Base-by-base conservation (phyloP, 2,113 vertebrate genomes). In the Formicarius rufipectus region DNA sequence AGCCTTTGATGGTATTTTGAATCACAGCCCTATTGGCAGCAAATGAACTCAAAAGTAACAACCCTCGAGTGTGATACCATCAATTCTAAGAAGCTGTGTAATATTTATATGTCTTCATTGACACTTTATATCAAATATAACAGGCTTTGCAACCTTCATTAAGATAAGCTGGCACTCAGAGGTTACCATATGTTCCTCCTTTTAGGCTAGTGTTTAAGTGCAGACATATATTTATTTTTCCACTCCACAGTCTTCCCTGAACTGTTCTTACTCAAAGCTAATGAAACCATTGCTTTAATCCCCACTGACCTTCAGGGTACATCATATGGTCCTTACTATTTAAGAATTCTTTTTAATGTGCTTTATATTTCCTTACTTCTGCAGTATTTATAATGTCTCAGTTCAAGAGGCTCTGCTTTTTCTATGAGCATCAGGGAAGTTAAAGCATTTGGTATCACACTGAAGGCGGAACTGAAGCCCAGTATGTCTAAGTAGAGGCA, bases 201-300 rank as follows among this genome's bases (percentile, higher is more conserved):
- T 96, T 85, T 60, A 94, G 91, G 75, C 88, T 64, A 91, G 81
- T 64, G 56, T 93, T 96, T 93, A 97, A 97, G 87, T 63, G 69
- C 94, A 92, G 95, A 92, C 96, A 94, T 93, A 96, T 97, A 95
- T 97, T 97, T 97, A 96, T 96, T 97, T 97, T 97, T 97, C 96
- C 95, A 97, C 78, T 93, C 91, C 60, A 62, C 88, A 89, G 86
- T 96, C 85, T 72, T 92, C 91, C 93, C 90, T 89, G 89, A 96
- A 84, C 86, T 77, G 67, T 92, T 95, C 96, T 92, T 89, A 90
- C 85, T 95, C 94, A 95, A 93, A 96, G 74, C 82, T 96, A 97
- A 96, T 94, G 93, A 96, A 96, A 82, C 74, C 58, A 66, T 63
- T 89, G 76, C 93, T 95, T 94, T 96, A 95, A 95, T 97, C 84